Evolutionary conservation across 2,113 vertebrate species (phyloP).

Genomic region (Phaethon lepturus): DNA sequence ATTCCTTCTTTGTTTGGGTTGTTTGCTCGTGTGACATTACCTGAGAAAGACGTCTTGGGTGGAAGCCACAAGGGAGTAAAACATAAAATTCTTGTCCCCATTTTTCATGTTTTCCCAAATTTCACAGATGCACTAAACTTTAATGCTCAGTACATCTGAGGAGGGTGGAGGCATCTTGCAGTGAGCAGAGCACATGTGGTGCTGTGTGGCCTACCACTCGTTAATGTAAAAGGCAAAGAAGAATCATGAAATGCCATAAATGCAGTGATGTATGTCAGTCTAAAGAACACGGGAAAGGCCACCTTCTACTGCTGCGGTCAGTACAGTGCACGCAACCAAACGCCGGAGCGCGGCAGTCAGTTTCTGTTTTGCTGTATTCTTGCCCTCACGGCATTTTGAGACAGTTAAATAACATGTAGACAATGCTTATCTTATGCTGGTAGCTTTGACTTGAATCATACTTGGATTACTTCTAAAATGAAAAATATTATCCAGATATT

Average conservation of each 20-base stretch:
- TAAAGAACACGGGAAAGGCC: not conserved
- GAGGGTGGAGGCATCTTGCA: slow-evolving; percentile 8
- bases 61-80: not conserved
- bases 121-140: not conserved
- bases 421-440: not conserved
- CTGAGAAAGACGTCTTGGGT: not conserved
- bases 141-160: not conserved
- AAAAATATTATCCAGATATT: slow-evolving; percentile 3
- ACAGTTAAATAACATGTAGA: not conserved
- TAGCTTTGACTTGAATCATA: not conserved
- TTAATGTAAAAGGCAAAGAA: slow-evolving; percentile 11
- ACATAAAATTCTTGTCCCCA: not conserved
- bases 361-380: not conserved
- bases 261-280: not conserved
- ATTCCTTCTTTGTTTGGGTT: not conserved
- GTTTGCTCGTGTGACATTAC: not conserved
- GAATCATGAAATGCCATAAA: not conserved
- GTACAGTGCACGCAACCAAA: not conserved
- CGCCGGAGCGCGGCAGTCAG: not conserved
- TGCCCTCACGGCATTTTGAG: not conserved
- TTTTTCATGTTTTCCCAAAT: not conserved
- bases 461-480: slow-evolving; percentile 4
- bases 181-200: slow-evolving; percentile 23
- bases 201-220: slow-evolving; percentile 24
- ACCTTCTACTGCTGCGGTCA: not conserved